Conservation (phyloP, 2,888 invertebrate genomes). For the Tholera decimalis region DNA sequence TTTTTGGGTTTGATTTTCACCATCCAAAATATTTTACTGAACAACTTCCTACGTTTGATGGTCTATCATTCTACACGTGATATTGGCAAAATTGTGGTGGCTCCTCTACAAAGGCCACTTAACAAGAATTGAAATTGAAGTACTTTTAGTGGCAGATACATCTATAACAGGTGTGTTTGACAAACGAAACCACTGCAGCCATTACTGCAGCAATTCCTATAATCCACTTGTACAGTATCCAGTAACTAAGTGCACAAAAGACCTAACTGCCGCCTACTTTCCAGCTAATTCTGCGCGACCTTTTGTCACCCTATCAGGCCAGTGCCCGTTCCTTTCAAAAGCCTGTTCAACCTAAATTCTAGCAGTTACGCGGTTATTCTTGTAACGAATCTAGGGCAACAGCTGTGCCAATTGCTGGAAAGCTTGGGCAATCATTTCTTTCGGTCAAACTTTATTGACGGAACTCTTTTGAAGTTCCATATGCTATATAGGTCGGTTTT, state of each 20-base stretch:
- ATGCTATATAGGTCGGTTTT: slow-evolving; percentile 41
- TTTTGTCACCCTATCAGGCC: slow-evolving; percentile 32
- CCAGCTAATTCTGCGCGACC: slow-evolving; percentile 31
- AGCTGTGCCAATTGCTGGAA: slow-evolving; percentile 52
- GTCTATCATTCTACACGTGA: too few species aligned
- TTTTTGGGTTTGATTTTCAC: too few species aligned
- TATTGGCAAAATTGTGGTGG: too few species aligned
- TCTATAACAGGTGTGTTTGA: not conserved
- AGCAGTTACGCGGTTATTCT: slow-evolving; percentile 56
- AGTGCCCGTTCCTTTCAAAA: slow-evolving; percentile 11
- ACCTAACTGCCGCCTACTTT: slow-evolving; percentile 3
- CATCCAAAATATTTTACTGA: too few species aligned
- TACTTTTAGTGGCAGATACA: not conserved
- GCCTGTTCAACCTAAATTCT: slow-evolving; percentile 56
- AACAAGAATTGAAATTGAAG: too few species aligned
- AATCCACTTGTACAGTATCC: not conserved
- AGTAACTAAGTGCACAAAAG: not conserved
- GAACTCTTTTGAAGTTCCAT: slow-evolving; percentile 51
- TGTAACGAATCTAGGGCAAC: slow-evolving; percentile 55
- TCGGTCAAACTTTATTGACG: slow-evolving; percentile 58
- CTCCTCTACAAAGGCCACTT: too few species aligned
- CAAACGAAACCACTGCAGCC: not conserved
- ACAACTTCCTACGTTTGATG: too few species aligned
- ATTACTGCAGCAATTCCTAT: not conserved
- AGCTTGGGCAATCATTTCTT: slow-evolving; percentile 61